phyloP scores from a whole-genome alignment of 2,113 vertebrate species.

The Rhinopomastus cyanomelas region DNA sequence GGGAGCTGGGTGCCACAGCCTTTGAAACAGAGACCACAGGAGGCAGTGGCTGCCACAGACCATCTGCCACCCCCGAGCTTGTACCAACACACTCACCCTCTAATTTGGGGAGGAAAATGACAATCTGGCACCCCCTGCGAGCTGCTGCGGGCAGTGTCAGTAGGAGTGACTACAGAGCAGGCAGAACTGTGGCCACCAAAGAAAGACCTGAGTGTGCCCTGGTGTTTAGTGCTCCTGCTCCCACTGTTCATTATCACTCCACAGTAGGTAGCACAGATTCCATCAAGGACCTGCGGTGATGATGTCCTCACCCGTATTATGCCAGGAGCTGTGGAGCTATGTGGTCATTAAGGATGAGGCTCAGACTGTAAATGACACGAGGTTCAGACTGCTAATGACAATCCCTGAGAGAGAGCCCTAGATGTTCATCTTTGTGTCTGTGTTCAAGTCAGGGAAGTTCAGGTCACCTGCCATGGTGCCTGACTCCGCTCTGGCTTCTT shows the following conservation, averaged over 20 bases:
- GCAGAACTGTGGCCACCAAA: neutral
- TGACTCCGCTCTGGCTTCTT: neutral
- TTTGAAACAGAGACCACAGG: neutral
- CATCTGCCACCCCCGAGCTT: neutral
- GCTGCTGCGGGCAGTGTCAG: accelerated
- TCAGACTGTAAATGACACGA: neutral
- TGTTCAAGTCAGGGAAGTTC: neutral
- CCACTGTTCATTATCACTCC: neutral
- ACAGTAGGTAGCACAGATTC: neutral
- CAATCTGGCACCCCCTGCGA: neutral
- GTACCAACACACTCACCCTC: neutral
- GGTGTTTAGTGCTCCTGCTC: neutral
- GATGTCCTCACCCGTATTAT: neutral
- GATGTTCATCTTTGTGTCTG: neutral
- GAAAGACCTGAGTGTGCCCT: neutral
- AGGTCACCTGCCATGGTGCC: neutral
- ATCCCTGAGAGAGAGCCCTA: neutral
- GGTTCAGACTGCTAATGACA: neutral
- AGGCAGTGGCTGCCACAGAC: neutral
- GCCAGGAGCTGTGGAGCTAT: neutral
- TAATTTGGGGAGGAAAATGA: neutral
- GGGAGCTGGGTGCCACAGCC: neutral
- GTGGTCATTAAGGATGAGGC: neutral
- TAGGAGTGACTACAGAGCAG: neutral
- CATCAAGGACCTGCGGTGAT: accelerated